Base-by-base conservation (phyloP, 2,888 invertebrate species). In the Endotricha flammealis region DNA sequence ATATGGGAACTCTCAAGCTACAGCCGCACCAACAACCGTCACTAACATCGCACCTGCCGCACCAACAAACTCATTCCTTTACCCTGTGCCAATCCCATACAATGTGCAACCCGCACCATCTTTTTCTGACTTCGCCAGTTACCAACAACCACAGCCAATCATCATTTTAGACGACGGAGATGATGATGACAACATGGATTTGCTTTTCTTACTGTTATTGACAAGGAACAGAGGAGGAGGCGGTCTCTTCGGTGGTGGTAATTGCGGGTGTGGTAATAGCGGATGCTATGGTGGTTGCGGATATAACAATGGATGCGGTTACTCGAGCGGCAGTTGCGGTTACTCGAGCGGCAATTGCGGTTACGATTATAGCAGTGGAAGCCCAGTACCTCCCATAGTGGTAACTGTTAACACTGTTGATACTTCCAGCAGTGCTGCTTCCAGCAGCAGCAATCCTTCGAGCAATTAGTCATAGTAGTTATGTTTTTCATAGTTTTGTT, bases 141-240 rank as follows among this genome's bases (percentile, higher is more conserved):
- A 14, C 10, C 35, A 20, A 13, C 27, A 25, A 1, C 35, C 35
- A 12, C 35, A 17, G 0, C 29, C 35, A 25, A 12, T 44, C n/a
- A 36, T 44, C 8, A 31, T 44, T 6, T 8, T 44, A 8, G 35
- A 39, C 2, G 29, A 41, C 6, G 28, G 17, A 0, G 9, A 11
- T 2, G 20, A 20, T 5, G 30, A 35, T 1, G 37, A 36, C 14
- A 28, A 24, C 8, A 24, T 38, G 8, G 37, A 39, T 24, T 11
- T 39, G 1, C 31, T 44, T 6, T 28, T 32, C 7, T n/a, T 41
- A 6, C 27, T 44, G 4, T 9, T 44, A 4, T 14, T 35, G 7
- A 29, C 35, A 2, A 10, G 12, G 8, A 25, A 25, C 5, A 16
- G 14, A 8, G 8, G 29, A 13, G 35, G 35, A 8, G 33, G 33